These are phyloP conservation scores for Danaus chrysippus DNA, from an alignment of 2,888 invertebrate genomes.

Conservation along the genomic window DNA sequence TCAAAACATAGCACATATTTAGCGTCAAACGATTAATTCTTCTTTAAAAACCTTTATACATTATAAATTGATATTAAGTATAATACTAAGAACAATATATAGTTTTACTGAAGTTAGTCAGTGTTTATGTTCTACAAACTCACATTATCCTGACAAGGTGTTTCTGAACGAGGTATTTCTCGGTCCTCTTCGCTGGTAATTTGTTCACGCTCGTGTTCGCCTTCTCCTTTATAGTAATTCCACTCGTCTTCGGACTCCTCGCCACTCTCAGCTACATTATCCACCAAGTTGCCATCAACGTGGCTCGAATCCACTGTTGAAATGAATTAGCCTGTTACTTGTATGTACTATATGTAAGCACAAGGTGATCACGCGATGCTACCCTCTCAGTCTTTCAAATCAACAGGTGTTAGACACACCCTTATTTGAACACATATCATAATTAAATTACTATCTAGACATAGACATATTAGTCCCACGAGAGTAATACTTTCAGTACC, in stretches of 20 bases:
- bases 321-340: conserved; percentile 43
- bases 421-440: conserved; percentile 38
- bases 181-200: conserved; percentile 77
- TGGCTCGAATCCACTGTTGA: conserved; percentile 70
- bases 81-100: too few species aligned
- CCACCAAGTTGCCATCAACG: conserved; percentile 77
- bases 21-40: too few species aligned
- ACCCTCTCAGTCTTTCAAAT: conserved; percentile 40
- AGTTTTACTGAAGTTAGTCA: too few species aligned
- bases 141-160: conserved; percentile 73
- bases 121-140: conserved; percentile 34
- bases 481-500: background rate
- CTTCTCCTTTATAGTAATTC: conserved; percentile 88
- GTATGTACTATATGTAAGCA: conserved; percentile 10
- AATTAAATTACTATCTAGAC: conserved; percentile 4
- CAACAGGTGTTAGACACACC: conserved; percentile 73
- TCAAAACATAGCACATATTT: too few species aligned
- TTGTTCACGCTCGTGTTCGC: conserved; percentile 77
- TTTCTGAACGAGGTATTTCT: conserved; percentile 69
- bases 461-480: background rate
- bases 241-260: conserved; percentile 93
- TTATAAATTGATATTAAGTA: too few species aligned
- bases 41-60: too few species aligned
- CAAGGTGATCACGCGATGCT: conserved; percentile 29
- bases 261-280: conserved; percentile 87